phyloP scores from a whole-genome alignment of 2,113 vertebrate species.

The Lycocorax pyrrhopterus region DNA sequence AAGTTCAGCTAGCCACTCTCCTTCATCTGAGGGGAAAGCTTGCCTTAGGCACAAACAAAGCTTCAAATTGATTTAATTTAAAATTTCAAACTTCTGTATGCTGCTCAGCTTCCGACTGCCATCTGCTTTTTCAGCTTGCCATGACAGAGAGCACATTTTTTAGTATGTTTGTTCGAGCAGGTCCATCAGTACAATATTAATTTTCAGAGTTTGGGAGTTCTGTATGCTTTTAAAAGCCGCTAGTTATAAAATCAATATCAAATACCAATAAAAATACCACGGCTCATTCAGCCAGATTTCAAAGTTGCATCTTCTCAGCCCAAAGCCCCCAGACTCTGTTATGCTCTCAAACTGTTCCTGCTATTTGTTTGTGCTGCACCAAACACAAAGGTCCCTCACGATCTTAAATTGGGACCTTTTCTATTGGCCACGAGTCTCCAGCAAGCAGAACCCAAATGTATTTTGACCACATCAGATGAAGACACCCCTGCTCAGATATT shows the following conservation, averaged over 20 bases:
- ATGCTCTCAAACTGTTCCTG: not conserved
- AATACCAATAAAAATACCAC: conserved; percentile 36
- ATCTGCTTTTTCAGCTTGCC: conserved; percentile 75
- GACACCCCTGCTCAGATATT: not conserved
- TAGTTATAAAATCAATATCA: conserved; percentile 45
- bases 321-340: not conserved
- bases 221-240: conserved; percentile 26
- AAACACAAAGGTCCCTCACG: not conserved
- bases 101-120: conserved; percentile 76
- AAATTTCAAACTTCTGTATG: conserved; percentile 76
- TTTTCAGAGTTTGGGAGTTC: conserved; percentile 41
- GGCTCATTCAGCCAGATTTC: not conserved
- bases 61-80: conserved; percentile 81
- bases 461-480: not conserved
- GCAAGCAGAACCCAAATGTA: not conserved
- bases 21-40: conserved; percentile 72
- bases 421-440: not conserved
- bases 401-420: not conserved
- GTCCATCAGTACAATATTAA: conserved; percentile 77
- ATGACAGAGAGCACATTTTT: conserved; percentile 71
- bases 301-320: not conserved
- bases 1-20: conserved; percentile 63
- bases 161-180: conserved; percentile 76
- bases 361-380: not conserved
- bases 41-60: conserved; percentile 76